Evolutionary conservation across 2,888 invertebrate genomes (phyloP).

Genomic region (Oxystoma pomonae): DNA sequence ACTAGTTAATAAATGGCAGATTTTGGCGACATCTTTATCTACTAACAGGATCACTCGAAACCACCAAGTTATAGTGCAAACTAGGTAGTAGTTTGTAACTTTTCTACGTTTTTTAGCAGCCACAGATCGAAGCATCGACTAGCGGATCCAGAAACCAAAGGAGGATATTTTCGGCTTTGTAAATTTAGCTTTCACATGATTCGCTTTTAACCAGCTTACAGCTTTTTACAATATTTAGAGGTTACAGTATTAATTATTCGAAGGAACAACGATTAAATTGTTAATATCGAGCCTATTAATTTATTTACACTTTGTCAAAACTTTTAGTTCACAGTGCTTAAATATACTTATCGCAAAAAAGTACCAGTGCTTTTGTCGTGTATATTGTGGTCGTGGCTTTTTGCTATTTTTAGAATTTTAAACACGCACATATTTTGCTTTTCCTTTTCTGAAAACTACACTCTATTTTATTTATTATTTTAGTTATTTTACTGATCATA

Average conservation of each 20-base stretch:
- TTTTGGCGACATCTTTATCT: not conserved
- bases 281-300: not conserved
- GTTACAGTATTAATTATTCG: not conserved
- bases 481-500: too few relatives aligned
- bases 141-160: not conserved
- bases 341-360: slow-evolving; percentile 21
- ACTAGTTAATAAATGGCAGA: not conserved
- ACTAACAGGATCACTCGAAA: too few relatives aligned
- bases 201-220: not conserved
- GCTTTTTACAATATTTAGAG: not conserved
- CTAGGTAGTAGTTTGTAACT: slow-evolving; percentile 38
- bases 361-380: slow-evolving; percentile 43
- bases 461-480: not conserved
- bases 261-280: not conserved
- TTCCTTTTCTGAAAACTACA: not conserved
- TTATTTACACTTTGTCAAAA: not conserved
- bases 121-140: not conserved
- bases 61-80: not conserved
- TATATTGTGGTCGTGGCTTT: slow-evolving; percentile 41
- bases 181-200: not conserved
- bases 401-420: slow-evolving; percentile 25
- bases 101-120: slow-evolving; percentile 26
- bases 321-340: slow-evolving; percentile 7
- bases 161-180: not conserved
- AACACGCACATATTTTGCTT: slow-evolving; percentile 8